Evolutionary conservation across 1,140 invertebrate species (phyloP).

Genomic region (Drosophila arizonae): DNA sequence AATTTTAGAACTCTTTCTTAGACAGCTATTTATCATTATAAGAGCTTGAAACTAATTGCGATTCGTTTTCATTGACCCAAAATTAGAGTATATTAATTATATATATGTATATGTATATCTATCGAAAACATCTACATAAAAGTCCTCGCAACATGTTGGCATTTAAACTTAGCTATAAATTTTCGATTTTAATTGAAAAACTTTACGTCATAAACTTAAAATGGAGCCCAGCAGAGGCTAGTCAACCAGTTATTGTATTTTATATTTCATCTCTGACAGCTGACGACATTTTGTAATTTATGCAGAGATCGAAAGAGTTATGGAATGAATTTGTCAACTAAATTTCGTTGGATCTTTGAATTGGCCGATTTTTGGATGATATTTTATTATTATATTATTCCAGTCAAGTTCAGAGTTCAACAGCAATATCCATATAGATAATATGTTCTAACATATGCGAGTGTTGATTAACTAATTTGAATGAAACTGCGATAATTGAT

Average conservation of each 20-base stretch:
- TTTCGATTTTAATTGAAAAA: conserved; percentile 6
- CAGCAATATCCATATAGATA: too few relatives aligned
- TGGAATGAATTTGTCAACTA: conserved; percentile 8
- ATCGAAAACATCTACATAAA: too few relatives aligned
- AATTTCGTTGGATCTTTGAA: too few relatives aligned
- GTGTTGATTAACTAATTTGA: neutral
- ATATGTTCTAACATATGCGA: neutral
- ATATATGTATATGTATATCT: too few relatives aligned
- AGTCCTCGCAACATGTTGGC: neutral
- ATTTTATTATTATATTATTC: conserved; percentile 9
- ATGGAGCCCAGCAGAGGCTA: neutral
- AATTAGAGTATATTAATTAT: neutral
- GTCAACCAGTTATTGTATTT: conserved; percentile 29
- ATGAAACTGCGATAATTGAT: too few relatives aligned
- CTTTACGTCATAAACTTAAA: conserved; percentile 22
- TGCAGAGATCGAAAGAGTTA: conserved; percentile 10
- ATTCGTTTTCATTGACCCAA: neutral
- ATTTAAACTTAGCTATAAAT: neutral
- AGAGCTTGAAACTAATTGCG: neutral
- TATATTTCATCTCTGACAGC: conserved; percentile 15
- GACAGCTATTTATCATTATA: neutral
- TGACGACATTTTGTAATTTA: conserved; percentile 48
- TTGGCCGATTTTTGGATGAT: conserved; percentile 8
- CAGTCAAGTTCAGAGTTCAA: conserved; percentile 19
- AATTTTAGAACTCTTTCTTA: conserved; percentile 27